Conservation (phyloP, 2,888 invertebrate species). For the Caenorhabditis doughertyi region DNA sequence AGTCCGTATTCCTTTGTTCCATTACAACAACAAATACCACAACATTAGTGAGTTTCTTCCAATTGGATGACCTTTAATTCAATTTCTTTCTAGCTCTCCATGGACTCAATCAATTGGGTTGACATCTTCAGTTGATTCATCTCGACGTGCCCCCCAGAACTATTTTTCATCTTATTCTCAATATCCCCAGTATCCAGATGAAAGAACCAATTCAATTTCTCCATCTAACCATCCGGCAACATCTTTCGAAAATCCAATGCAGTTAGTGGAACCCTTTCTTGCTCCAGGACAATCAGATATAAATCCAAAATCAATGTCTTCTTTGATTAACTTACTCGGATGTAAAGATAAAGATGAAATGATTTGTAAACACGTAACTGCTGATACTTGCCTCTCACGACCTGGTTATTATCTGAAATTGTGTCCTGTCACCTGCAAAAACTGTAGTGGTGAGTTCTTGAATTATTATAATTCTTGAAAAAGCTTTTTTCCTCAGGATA, state of each 20-base stretch:
- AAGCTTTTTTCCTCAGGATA: conserved; percentile 56
- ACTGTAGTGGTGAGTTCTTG: conserved; percentile 69
- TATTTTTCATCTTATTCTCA: conserved; percentile 32
- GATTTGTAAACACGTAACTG: conserved; percentile 72
- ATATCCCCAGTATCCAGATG: conserved; percentile 40
- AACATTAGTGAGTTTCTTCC: conserved; percentile 28
- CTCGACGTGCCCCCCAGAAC: conserved; percentile 37
- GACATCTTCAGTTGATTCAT: conserved; percentile 36
- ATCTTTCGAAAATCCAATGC: conserved; percentile 39
- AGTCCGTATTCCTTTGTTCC: conserved; percentile 46
- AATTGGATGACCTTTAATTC: neutral
- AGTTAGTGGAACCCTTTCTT: conserved; percentile 40
- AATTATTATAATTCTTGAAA: neutral
- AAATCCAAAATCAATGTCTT: conserved; percentile 41
- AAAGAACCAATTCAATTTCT: conserved; percentile 30
- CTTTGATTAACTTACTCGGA: conserved; percentile 58
- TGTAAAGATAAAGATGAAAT: conserved; percentile 75
- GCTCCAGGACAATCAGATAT: conserved; percentile 36
- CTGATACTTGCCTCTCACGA: conserved; percentile 73
- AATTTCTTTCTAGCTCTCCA: conserved; percentile 28
- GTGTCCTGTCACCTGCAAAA: conserved; percentile 76
- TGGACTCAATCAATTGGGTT: conserved; percentile 35
- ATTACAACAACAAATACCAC: conserved; percentile 22
- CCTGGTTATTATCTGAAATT: conserved; percentile 77
- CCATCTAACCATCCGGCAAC: conserved; percentile 19